A percentile compares a stretch with the other conserved stretches of the same genome.
Conservation (phyloP, 2,113 vertebrate species). For the zebrafish (Danio rerio) region DNA sequence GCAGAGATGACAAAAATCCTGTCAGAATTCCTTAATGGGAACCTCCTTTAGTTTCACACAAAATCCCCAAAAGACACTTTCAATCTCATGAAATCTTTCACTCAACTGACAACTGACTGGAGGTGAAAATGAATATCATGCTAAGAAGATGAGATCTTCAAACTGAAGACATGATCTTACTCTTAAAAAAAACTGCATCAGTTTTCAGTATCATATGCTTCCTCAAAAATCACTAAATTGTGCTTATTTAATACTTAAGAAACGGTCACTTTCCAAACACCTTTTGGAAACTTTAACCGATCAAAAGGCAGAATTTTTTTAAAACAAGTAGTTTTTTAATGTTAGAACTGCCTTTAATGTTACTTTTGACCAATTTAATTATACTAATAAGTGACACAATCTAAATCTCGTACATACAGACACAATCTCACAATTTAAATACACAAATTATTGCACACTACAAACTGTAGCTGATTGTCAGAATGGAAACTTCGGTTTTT, state of each 20-base stretch:
- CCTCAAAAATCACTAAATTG: not conserved
- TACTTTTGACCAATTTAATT: not conserved
- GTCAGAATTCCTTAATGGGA: not conserved
- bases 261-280: not conserved
- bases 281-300: not conserved
- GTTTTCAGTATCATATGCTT: too few species aligned
- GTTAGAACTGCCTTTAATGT: not conserved
- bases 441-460: not conserved
- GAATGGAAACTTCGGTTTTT: not conserved
- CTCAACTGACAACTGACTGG: not conserved
- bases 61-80: not conserved
- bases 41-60: not conserved
- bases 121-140: not conserved
- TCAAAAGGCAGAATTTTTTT: too few species aligned
- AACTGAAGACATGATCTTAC: not conserved
- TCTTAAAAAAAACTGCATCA: too few species aligned
- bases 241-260: not conserved
- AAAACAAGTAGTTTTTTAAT: too few species aligned
- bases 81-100: not conserved
- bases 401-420: too few species aligned
- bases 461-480: not conserved
- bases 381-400: too few species aligned
- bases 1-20: not conserved
- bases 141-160: not conserved
- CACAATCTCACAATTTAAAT: too few species aligned